phyloP scores from a whole-genome alignment of 1,140 invertebrate species.

The Acromyrmex heyeri region DNA sequence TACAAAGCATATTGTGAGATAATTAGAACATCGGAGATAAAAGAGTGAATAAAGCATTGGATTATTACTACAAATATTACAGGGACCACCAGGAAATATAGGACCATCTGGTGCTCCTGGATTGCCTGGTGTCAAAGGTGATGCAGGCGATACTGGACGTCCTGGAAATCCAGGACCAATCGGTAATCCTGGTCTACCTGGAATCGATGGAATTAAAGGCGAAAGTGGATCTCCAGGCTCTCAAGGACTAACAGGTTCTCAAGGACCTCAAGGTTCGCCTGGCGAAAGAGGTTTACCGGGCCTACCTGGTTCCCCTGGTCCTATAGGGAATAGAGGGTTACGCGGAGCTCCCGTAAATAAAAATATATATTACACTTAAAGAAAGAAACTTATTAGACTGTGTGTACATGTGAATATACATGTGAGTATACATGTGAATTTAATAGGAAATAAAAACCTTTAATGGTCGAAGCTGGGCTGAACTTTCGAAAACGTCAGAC shows the following conservation, averaged over 20 bases:
- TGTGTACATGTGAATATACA: no score
- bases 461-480: no score
- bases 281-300: constrained; percentile 91
- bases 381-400: no score
- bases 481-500: no score
- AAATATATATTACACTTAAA: constrained; percentile 18
- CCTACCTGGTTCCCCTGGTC: constrained; percentile 88
- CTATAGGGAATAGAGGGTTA: constrained; percentile 83
- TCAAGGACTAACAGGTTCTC: constrained; percentile 89
- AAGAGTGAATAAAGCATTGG: background rate
- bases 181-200: constrained; percentile 90
- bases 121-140: constrained; percentile 91
- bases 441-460: no score
- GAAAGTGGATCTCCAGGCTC: constrained; percentile 90
- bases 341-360: constrained; percentile 84
- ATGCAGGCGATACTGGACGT: constrained; percentile 91
- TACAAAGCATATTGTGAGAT: background rate
- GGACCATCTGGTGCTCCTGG: constrained; percentile 89
- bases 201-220: constrained; percentile 90
- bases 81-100: constrained; percentile 89
- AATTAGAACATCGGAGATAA: background rate
- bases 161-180: constrained; percentile 90
- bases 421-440: no score
- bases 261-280: constrained; percentile 89
- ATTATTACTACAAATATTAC: constrained; percentile 25